phyloP scores from a whole-genome alignment of 2,113 vertebrate genomes.

The Phalacrocorax pelagicus region DNA sequence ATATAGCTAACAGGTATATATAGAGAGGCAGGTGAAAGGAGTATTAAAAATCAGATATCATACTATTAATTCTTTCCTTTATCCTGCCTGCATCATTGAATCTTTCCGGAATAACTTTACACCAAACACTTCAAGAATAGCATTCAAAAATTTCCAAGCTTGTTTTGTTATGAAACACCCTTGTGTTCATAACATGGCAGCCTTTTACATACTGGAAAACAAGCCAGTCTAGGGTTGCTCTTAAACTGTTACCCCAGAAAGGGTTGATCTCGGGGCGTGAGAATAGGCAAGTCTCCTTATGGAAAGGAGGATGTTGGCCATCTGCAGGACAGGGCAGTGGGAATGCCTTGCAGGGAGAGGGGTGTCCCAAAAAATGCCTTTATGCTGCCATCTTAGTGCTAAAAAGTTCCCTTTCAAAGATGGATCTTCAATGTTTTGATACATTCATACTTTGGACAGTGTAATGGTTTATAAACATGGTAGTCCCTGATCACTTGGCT shows the following conservation, averaged over 20 bases:
- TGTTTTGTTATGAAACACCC: not conserved
- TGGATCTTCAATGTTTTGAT: not conserved
- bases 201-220: not conserved
- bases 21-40: not conserved
- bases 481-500: not conserved
- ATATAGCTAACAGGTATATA: not conserved
- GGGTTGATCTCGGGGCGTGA: too few species aligned
- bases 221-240: not conserved
- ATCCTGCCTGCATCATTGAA: not conserved
- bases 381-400: not conserved
- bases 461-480: not conserved
- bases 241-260: not conserved
- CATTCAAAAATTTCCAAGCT: not conserved
- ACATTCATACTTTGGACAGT: not conserved
- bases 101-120: not conserved
- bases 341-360: not conserved
- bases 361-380: not conserved
- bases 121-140: not conserved
- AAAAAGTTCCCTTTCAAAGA: not conserved
- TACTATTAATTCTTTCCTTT: not conserved
- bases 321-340: not conserved
- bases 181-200: not conserved
- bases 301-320: not conserved
- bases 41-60: not conserved
- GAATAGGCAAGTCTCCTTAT: rapidly evolving